Conservation (phyloP, 1,140 invertebrate genomes). For the Berghia stephanieae region DNA sequence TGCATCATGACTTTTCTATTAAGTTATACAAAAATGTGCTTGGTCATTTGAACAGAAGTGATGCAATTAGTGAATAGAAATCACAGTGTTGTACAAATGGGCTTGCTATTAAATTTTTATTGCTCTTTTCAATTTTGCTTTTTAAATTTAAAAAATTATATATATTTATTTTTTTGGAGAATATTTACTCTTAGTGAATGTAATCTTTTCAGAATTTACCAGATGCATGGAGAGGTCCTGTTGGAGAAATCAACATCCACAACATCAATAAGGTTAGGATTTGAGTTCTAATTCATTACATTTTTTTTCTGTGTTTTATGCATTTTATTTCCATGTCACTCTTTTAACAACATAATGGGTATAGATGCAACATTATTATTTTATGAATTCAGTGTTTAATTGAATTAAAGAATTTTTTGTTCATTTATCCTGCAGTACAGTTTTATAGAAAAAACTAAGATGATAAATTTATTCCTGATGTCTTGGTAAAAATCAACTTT, state of each 20-base stretch:
- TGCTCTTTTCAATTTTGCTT: background rate
- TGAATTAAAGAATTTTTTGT: background rate
- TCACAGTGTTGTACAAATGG: background rate
- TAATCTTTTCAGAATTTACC: constrained; percentile 35
- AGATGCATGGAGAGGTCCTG: constrained; percentile 37
- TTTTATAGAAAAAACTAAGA: background rate
- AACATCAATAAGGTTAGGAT: constrained; percentile 39
- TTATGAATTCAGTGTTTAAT: no score
- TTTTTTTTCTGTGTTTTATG: no score
- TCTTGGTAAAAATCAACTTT: background rate
- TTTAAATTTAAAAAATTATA: background rate
- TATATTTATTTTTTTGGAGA: background rate
- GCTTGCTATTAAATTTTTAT: background rate
- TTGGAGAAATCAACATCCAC: constrained; percentile 41
- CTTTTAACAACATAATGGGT: no score
- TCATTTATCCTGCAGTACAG: background rate
- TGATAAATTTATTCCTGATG: background rate
- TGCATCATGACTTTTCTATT: background rate
- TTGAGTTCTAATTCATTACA: no score
- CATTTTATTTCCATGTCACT: no score
- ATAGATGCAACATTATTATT: no score
- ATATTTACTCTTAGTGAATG: background rate
- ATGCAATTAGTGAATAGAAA: background rate
- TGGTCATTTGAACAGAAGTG: background rate
- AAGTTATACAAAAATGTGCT: background rate